Evolutionary conservation across 2,113 vertebrate genomes (phyloP).

Genomic region (Echinops telfairi): DNA sequence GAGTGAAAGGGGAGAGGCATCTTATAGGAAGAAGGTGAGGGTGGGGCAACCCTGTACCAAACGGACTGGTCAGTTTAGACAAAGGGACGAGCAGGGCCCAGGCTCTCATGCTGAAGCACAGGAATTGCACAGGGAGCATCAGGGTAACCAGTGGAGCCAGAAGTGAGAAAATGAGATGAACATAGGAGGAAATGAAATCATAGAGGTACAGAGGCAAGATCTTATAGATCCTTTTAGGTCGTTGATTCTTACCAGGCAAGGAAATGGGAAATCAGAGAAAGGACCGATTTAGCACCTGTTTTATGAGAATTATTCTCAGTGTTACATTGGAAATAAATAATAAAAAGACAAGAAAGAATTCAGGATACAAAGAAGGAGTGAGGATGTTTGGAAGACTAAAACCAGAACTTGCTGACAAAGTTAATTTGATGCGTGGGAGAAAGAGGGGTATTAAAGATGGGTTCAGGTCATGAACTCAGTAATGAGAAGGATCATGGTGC

Average conservation of each 20-base stretch:
- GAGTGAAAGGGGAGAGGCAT: neutral
- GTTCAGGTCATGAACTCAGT: neutral
- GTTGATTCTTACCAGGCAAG: neutral
- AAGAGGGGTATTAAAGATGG: neutral
- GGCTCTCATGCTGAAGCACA: neutral
- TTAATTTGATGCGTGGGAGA: neutral
- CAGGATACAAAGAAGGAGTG: neutral
- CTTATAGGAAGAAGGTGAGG: neutral
- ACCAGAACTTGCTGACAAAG: slow-evolving; percentile 1
- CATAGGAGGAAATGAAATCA: neutral
- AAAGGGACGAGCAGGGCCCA: neutral
- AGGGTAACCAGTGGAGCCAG: neutral
- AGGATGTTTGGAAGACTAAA: neutral
- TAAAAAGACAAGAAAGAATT: neutral
- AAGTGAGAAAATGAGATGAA: neutral
- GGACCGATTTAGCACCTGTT: neutral
- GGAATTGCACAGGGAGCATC: neutral
- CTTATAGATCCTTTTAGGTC: neutral
- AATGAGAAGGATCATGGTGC: neutral
- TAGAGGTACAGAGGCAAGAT: neutral
- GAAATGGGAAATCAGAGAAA: neutral
- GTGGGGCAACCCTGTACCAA: neutral
- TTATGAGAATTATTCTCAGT: neutral
- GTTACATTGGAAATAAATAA: neutral
- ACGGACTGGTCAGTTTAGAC: neutral